A percentile compares a stretch with the other conserved stretches of the same genome.
Evolutionary conservation across 2,888 invertebrate species (phyloP).

Genomic region (Griposia aprilina): DNA sequence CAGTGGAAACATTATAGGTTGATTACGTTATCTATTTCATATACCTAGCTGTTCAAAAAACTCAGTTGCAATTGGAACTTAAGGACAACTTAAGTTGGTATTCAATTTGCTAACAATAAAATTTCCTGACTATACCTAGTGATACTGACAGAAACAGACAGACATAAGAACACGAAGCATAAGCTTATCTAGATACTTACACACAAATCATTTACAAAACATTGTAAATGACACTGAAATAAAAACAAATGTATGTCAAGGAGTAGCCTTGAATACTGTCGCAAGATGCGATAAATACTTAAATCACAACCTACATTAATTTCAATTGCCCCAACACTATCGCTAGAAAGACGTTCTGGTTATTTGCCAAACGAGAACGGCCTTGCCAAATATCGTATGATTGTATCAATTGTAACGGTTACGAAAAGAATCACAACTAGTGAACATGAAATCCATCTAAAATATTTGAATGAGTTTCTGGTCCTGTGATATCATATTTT

Average conservation of each 20-base stretch:
- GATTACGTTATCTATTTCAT: too few species aligned
- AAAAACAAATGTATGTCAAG: conserved; percentile 36
- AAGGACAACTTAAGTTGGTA: background rate
- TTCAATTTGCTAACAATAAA: background rate
- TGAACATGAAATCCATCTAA: conserved; percentile 19
- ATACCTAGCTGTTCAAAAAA: background rate
- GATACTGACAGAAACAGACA: too few species aligned
- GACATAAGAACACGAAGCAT: background rate
- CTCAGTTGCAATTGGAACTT: background rate
- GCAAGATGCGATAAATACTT: conserved; percentile 45
- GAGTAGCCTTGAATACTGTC: conserved; percentile 8
- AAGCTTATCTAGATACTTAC: background rate
- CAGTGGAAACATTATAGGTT: background rate
- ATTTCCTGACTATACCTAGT: background rate
- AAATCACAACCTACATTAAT: conserved; percentile 49
- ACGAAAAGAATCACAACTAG: conserved; percentile 6
- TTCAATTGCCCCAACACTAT: conserved; percentile 58
- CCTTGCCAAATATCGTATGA: conserved; percentile 55
- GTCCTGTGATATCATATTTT: background rate
- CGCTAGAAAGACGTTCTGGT: conserved; percentile 60
- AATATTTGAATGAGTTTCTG: conserved; percentile 4
- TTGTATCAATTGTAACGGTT: conserved; percentile 48
- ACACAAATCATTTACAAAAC: background rate
- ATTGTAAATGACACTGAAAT: background rate
- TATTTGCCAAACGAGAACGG: conserved; percentile 62